Conservation (phyloP, 2,113 vertebrate species). For the zebrafish (Danio rerio) region GRCz12tu NC_133182.1:29519501-29520000, state of each 20-base stretch:
- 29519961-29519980: too few species aligned
- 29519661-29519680: background rate
- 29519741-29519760: background rate
- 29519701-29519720: background rate
- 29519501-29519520: background rate
- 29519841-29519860: background rate
- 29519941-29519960: background rate
- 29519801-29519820: background rate
- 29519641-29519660: background rate
- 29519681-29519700: background rate
- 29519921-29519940: constrained; percentile 12
- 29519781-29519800: background rate
- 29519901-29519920: constrained; percentile 30
- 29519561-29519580: background rate
- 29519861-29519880: background rate
- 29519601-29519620: background rate
- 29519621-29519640: background rate
- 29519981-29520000: too few species aligned
- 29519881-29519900: background rate
- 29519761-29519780: background rate
- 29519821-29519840: background rate
- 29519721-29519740: background rate
- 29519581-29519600: background rate
- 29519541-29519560: background rate
- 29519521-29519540: background rate